These are phyloP conservation scores for Barbus barbus DNA, from an alignment of 2,113 vertebrate species.

Conservation along the genomic window DNA sequence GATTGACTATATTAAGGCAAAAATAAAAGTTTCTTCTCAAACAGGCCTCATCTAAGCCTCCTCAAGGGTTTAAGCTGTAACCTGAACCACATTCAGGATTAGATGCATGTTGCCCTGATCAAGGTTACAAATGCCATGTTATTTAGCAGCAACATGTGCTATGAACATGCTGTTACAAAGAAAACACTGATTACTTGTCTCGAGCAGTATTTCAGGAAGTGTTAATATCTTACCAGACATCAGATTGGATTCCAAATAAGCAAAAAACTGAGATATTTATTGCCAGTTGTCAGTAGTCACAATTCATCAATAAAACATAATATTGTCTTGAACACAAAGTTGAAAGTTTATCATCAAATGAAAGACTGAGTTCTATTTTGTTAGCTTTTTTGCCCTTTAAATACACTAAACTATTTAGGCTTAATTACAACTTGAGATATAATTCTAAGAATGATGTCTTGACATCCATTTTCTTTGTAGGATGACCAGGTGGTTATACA, in stretches of 20 bases:
- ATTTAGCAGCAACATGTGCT: neutral
- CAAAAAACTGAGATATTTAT: neutral
- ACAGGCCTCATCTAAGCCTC: neutral
- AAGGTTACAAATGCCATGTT: constrained; percentile 21
- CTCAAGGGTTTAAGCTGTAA: constrained; percentile 48
- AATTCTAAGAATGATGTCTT: neutral
- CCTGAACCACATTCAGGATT: constrained; percentile 21
- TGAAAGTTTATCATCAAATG: no score
- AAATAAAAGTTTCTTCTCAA: neutral
- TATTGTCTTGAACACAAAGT: neutral
- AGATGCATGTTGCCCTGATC: neutral
- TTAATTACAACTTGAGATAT: neutral
- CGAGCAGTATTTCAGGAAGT: neutral
- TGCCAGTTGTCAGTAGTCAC: neutral
- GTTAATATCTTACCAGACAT: no score
- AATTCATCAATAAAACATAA: neutral
- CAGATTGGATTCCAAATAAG: neutral
- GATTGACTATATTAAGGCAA: neutral
- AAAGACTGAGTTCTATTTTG: no score
- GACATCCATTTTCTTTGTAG: constrained; percentile 53
- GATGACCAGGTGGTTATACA: constrained; percentile 88
- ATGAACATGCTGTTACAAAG: neutral
- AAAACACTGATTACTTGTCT: neutral
- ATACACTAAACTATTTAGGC: neutral
- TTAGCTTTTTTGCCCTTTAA: no score